Conservation (phyloP, 2,113 vertebrate genomes). For the Melanocharis versteri region DNA sequence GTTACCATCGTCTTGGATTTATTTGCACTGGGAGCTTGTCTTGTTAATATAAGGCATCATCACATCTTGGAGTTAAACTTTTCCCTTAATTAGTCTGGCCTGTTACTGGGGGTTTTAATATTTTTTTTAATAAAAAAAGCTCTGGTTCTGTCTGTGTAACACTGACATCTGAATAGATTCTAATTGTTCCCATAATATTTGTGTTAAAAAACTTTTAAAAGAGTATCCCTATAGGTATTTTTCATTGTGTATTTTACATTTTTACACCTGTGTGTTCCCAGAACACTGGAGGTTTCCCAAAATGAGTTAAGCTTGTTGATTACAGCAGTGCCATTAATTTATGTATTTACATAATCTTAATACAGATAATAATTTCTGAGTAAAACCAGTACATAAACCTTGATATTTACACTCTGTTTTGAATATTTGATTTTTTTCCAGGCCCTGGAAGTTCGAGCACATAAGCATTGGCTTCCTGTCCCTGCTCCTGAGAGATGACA, state of each 20-base stretch:
- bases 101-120: neutral
- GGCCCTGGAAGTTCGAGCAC: conserved; percentile 98
- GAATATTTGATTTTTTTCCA: conserved; percentile 14
- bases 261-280: neutral
- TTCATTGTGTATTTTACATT: neutral
- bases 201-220: neutral
- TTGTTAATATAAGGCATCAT: neutral
- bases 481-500: conserved; percentile 90
- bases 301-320: neutral
- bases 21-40: neutral
- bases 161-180: neutral
- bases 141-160: neutral
- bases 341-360: neutral
- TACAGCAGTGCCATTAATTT: neutral
- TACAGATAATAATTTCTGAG: neutral
- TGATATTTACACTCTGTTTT: neutral
- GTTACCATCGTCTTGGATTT: neutral
- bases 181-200: neutral
- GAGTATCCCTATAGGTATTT: neutral
- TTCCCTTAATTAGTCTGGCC: neutral
- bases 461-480: conserved; percentile 93
- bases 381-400: neutral
- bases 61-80: neutral
- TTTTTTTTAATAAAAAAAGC: neutral
- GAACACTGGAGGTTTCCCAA: neutral